These are phyloP conservation scores for Vimba vimba DNA, from an alignment of 2,113 vertebrate species.

Conservation along the genomic window DNA sequence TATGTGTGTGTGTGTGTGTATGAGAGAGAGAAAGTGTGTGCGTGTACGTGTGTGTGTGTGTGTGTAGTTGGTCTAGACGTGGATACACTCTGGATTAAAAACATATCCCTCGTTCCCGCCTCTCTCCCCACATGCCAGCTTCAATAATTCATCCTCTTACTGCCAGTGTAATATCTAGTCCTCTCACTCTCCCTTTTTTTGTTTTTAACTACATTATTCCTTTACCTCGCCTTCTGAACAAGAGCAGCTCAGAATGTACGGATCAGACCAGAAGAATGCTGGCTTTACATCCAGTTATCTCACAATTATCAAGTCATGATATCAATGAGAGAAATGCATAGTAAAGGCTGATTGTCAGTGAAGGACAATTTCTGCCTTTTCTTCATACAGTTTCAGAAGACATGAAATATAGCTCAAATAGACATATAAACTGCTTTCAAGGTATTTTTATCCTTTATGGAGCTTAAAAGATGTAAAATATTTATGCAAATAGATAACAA, in stretches of 20 bases:
- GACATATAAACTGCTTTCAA: neutral
- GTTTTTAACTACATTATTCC: neutral
- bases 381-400: neutral
- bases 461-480: neutral
- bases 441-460: neutral
- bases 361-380: neutral
- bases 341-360: neutral
- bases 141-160: constrained; percentile 71
- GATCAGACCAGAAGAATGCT: neutral
- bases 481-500: neutral
- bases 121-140: constrained; percentile 56
- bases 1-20: no score
- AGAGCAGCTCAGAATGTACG: neutral
- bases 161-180: constrained; percentile 61
- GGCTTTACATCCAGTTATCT: neutral
- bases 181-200: constrained; percentile 21
- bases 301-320: neutral
- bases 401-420: neutral
- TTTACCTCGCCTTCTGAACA: neutral
- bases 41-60: neutral
- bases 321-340: neutral
- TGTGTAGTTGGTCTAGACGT: constrained; percentile 17
- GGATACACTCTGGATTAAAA: constrained; percentile 61
- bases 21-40: neutral
- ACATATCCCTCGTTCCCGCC: constrained; percentile 44